Base-by-base conservation (phyloP, 2,113 vertebrate species). In the Albula glossodonta region DNA sequence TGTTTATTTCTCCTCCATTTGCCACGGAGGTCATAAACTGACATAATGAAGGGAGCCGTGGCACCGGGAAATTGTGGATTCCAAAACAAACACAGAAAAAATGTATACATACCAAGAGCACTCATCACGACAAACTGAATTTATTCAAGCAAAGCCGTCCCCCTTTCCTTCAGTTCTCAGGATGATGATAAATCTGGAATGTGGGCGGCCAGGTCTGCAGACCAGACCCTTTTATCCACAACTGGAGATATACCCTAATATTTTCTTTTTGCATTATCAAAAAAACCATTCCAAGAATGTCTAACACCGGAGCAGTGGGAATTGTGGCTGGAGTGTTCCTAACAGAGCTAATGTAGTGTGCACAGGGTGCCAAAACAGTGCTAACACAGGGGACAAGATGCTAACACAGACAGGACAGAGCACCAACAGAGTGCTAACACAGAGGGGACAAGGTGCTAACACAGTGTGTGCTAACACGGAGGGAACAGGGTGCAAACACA, bases 61-160 rank as follows among this genome's bases (percentile, higher is more conserved):
- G 84, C 70, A 57, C 4, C 66, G 83, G 53, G 86, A 86, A 83
- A 51, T 31, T 79, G 51, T 51, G 19, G 74, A 88, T 88, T 88
- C 80, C 85, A 85, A 87, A 63, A 53, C 48, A 87, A 83, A 85
- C 63, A 56, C 41, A 80, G 88, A 88, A 80, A 88, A 82, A 31
- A 87, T 81, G 11, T 60, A 84, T 81, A 53, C 80, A 87, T 51
- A 80, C 56, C 78, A 60, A 51, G 78, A 77, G 88, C 31, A 80
- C 84, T 51, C 17, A 22, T 79, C 74, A 50, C 77, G 88, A 89
- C 86, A 89, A 81, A 83, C 48, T 84, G 88, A 85, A 90, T 78
- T 86, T 83, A 90, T 89, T 88, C 70, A 83, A 80, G 25, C 82
- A 88, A 60, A 70, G 78, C 78, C 56, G 80, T 87, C 82, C 81